Evolutionary conservation across 37 sponge, comb jelly and placozoan species (phyloP), one percentile per base, ranked within the genome.

Genomic region (Cliona cf. orientalis): DNA sequence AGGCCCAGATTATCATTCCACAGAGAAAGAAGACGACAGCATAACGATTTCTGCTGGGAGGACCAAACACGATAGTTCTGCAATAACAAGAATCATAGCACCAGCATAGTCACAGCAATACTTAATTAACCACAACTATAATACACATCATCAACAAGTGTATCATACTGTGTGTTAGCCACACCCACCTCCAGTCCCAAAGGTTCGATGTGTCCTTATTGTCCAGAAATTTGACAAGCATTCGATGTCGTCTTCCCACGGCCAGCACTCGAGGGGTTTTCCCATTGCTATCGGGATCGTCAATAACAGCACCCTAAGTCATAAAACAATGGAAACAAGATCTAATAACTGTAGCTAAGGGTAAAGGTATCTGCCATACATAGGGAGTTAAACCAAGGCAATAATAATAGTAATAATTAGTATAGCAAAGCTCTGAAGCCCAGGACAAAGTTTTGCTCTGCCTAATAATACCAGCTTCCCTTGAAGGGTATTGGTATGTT

Each of bases 1-100:
- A 95, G 59, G 88, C 76, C 92, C 92, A 95, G 31, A 88, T 57
- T 7, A 95, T 12, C 57, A 89, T 86, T 19, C 72, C 80, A 14
- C 58, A 70, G 40, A 95, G n/a, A 72, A 89, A 88, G 45, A 91
- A 89, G 43, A 81, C 42, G 29, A 89, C 72, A 0, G 74, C 79
- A 39, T 56, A 84, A 56, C 80, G 81, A 29, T 63, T 76, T 28
- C 89, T 75, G 25, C 90, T 78, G 40, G 90, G 88, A 17, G 95
- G 96, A 33, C 96, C 96, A 86, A 88, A 92, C 5, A 95, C 84
- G 25, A 89, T 32, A 14, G 92, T 89, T 69, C 93, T 91, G 53
- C 26, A 78, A 46, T 2, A 14, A 49, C 14, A 49, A 49, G 53
- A 49, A 14, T 9, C 14, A 49, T 9, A 49, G 14, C 14, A 19